Percentiles rank a stretch among this genome's conserved stretches.
Evolutionary conservation across 1,140 invertebrate species (phyloP).

Genomic region (Adoxophyes honmai): DNA sequence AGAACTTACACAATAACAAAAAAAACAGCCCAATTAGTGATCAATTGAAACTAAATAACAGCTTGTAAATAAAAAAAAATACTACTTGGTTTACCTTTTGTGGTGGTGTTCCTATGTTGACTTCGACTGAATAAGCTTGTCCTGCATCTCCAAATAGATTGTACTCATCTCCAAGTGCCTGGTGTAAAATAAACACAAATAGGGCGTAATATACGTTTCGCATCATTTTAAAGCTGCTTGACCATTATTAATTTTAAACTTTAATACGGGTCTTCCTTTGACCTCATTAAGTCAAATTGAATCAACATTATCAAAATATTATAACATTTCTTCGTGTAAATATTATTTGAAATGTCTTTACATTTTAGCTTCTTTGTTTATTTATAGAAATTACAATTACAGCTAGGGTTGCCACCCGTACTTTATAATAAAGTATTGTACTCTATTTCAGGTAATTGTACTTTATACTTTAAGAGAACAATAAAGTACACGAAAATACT

Average conservation of each 20-base stretch:
- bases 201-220: slow-evolving; percentile 13
- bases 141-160: slow-evolving; percentile 63
- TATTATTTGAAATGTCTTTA: no score
- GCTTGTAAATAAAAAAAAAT: not conserved
- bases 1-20: no score
- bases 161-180: slow-evolving; percentile 40
- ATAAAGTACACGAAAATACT: no score
- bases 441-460: no score
- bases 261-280: no score
- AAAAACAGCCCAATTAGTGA: no score
- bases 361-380: no score
- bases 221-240: slow-evolving; percentile 3
- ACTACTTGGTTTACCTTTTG: slow-evolving; percentile 52
- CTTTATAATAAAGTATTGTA: no score
- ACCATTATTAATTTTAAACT: not conserved
- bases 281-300: no score
- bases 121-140: slow-evolving; percentile 58
- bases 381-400: no score
- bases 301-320: not conserved
- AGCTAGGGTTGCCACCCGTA: no score
- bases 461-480: no score
- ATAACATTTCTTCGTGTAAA: slow-evolving; percentile 24
- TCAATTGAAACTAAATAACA: not conserved
- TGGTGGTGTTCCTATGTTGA: slow-evolving; percentile 51
- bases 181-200: slow-evolving; percentile 25